Conservation (phyloP, 2,888 invertebrate species). For the Diabrotica balteata region DNA sequence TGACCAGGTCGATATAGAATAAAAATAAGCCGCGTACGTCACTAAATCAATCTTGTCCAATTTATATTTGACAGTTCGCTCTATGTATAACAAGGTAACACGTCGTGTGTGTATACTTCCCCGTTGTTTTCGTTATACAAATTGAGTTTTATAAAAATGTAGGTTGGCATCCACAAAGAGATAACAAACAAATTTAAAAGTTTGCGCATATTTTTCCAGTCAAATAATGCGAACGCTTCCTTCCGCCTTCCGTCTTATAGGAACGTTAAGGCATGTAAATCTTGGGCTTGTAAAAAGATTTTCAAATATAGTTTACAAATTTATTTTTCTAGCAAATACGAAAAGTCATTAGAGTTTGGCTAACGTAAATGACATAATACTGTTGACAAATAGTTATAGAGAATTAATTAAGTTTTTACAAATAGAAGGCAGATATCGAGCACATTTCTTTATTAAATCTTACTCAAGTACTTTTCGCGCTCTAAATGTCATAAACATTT, state of each 20-base stretch:
- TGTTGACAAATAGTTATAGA: too few species aligned
- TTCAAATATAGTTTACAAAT: too few species aligned
- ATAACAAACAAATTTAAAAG: conserved; percentile 46
- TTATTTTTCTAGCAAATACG: too few species aligned
- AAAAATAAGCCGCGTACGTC: conserved; percentile 2
- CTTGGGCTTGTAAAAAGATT: background rate
- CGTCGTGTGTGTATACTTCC: conserved; percentile 19
- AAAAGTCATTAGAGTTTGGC: too few species aligned
- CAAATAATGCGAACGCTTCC: conserved; percentile 33
- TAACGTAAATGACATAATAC: too few species aligned
- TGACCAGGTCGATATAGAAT: background rate
- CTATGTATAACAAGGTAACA: conserved; percentile 30
- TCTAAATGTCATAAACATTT: too few species aligned
- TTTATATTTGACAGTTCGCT: conserved; percentile 27
- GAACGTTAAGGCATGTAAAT: conserved; percentile 26
- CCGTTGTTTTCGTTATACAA: conserved; percentile 31
- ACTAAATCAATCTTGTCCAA: conserved; percentile 25
- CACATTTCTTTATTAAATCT: too few species aligned
- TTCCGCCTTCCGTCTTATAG: background rate
- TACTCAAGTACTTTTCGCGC: too few species aligned
- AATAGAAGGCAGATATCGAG: too few species aligned
- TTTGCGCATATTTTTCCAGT: conserved; percentile 41
- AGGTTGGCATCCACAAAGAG: conserved; percentile 42
- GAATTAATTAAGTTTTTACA: too few species aligned
- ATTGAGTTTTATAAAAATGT: conserved; percentile 44